These are phyloP conservation scores for Elephantulus edwardii DNA, from an alignment of 2,113 vertebrate species.

Conservation along the genomic window DNA sequence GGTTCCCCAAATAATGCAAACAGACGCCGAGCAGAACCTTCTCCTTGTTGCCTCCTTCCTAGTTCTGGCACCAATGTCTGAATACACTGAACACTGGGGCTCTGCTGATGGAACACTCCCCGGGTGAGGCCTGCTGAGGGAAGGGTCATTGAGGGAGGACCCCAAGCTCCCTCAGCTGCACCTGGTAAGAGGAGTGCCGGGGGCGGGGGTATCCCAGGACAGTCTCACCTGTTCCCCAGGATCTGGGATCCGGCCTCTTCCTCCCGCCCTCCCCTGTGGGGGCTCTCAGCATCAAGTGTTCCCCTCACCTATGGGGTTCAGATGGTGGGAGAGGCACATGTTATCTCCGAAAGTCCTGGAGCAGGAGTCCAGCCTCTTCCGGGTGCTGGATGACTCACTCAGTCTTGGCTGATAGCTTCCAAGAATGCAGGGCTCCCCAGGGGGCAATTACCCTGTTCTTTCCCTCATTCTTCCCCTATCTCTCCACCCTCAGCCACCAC, in stretches of 20 bases:
- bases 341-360: neutral
- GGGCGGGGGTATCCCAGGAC: neutral
- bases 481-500: neutral
- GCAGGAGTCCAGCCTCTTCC: neutral
- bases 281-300: neutral
- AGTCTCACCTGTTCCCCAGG: neutral
- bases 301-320: neutral
- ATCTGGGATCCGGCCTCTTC: neutral
- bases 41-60: neutral
- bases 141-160: neutral
- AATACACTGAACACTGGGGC: neutral
- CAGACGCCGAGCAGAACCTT: neutral
- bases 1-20: neutral
- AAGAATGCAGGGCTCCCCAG: neutral
- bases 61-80: neutral
- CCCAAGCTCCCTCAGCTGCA: neutral
- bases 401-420: neutral
- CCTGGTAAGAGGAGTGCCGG: neutral
- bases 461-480: neutral
- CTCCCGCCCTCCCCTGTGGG: neutral
- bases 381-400: neutral
- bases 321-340: neutral
- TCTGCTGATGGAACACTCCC: neutral
- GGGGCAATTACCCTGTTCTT: constrained; percentile 54
- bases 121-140: fast-evolving